Base-by-base conservation (phyloP, 2,797 vertebrate species). In the Coreius guichenoti region DNA sequence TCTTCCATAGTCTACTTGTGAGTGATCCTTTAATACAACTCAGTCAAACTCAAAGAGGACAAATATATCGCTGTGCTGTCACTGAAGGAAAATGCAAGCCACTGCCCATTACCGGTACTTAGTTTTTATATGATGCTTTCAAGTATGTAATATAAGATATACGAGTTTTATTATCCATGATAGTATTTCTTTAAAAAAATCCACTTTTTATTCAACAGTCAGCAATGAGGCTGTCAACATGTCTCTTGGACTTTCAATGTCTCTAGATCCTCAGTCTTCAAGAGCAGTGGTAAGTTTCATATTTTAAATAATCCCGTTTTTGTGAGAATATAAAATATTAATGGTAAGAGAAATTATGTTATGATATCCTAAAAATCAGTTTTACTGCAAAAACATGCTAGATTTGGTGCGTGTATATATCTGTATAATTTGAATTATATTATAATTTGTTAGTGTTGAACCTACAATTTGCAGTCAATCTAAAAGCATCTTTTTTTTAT, bases 201-300 rank as follows among this genome's bases (percentile, higher is more conserved):
- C 19, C 45, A 31, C 8, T 49, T 49, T 74, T 74, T n/a, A 31
- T 86, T 88, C 51, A 51, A 84, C 56, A 68, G 93, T 68, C 21
- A 83, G 89, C 45, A 0, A 2, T 0, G 90, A 87, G 86, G 91
- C 91, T 23, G 82, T 93, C 80, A 95, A 95, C 87, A 92, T 93
- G 91, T 95, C 94, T 1, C 92, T 95, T 80, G 94, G 95, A 77
- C 90, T 95, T 86, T 87, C 92, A 16, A 92, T 95, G 94, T 61
- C 88, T 29, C 70, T 1, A 61, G 70, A 93, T 75, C 89, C 91
- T 0, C 31, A 56, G 87, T 49, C 78, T 84, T 84, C 74, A 82
- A 63, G 51, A 1, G 87, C 90, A 9, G 0, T 94, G 93, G 94
- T 95, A 84, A 92, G 91, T 69, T 1, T 69, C 5, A 39, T 9